Conservation (phyloP, 2,797 vertebrate species). For the Danio albolineatus region DNA sequence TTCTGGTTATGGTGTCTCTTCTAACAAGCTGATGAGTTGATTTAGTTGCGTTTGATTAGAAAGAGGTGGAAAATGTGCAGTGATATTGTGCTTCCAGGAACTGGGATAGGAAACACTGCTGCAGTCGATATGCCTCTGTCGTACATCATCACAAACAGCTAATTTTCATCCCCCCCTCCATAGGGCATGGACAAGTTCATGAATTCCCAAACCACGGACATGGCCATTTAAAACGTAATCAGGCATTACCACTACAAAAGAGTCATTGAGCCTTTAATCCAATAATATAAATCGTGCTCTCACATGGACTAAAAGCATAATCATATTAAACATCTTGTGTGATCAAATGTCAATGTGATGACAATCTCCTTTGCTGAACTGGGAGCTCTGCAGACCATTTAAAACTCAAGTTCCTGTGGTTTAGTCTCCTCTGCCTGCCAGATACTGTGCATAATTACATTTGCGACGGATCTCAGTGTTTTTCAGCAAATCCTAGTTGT, state of each 20-base stretch:
- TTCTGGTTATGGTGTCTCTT: too few relatives aligned
- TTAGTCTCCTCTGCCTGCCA: background rate
- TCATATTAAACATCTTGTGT: slow-evolving; percentile 52
- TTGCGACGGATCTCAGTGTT: background rate
- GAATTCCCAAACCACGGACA: slow-evolving; percentile 44
- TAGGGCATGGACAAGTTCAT: slow-evolving; percentile 27
- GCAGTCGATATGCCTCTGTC: background rate
- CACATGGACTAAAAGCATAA: slow-evolving; percentile 55
- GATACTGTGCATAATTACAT: slow-evolving; percentile 8
- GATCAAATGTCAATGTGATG: slow-evolving; percentile 61
- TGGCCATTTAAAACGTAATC: slow-evolving; percentile 53
- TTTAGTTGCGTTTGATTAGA: background rate
- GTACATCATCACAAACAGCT: slow-evolving; percentile 1
- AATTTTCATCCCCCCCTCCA: slow-evolving; percentile 18
- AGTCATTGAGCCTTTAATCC: slow-evolving; percentile 59
- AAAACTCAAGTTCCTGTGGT: slow-evolving; percentile 29
- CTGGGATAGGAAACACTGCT: background rate
- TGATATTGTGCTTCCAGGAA: background rate
- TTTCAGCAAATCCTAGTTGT: slow-evolving; percentile 10
- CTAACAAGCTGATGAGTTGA: too few relatives aligned
- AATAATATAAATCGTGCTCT: slow-evolving; percentile 58
- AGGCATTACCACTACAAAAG: slow-evolving; percentile 55
- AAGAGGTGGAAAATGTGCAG: background rate
- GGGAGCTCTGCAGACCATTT: slow-evolving; percentile 13
- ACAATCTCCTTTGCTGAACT: slow-evolving; percentile 46